Conservation (phyloP, 2,888 invertebrate species). For the Troides helena region DNA sequence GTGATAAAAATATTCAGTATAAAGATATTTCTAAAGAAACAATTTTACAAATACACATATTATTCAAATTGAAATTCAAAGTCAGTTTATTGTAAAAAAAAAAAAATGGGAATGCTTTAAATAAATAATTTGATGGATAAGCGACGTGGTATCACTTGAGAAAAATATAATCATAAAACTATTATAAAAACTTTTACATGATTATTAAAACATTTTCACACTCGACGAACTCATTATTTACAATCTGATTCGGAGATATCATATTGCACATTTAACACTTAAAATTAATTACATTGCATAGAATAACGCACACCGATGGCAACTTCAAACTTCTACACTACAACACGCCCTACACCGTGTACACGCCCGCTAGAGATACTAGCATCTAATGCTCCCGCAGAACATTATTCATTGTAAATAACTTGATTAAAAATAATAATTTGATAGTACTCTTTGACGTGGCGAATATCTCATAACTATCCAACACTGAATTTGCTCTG, state of each 20-base stretch:
- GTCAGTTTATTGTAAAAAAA: constrained; percentile 50
- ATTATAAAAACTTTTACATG: constrained; percentile 46
- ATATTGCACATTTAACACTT: constrained; percentile 78
- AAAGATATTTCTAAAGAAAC: constrained; percentile 70
- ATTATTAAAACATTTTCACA: constrained; percentile 46
- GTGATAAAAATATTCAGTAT: constrained; percentile 76
- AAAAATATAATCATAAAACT: constrained; percentile 47
- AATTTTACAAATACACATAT: constrained; percentile 57
- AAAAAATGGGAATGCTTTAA: constrained; percentile 68
- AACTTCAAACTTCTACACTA: constrained; percentile 9
- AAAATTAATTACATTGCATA: constrained; percentile 70
- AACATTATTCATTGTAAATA: not conserved
- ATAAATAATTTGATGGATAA: constrained; percentile 67
- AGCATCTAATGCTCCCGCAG: not conserved
- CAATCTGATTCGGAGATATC: constrained; percentile 52
- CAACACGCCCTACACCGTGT: constrained; percentile 1
- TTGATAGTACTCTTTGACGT: too few species aligned
- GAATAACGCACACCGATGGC: constrained; percentile 39
- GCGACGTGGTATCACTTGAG: constrained; percentile 49
- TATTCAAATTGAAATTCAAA: constrained; percentile 48
- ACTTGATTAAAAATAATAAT: too few species aligned
- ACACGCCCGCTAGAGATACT: constrained; percentile 1
- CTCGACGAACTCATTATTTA: constrained; percentile 55
- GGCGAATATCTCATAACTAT: too few species aligned
- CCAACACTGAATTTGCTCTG: too few species aligned